Percentiles rank a stretch among this genome's conserved stretches.
These are phyloP conservation scores for Aeoliscus strigatus DNA, from an alignment of 2,797 vertebrate genomes.

Conservation along the genomic window DNA sequence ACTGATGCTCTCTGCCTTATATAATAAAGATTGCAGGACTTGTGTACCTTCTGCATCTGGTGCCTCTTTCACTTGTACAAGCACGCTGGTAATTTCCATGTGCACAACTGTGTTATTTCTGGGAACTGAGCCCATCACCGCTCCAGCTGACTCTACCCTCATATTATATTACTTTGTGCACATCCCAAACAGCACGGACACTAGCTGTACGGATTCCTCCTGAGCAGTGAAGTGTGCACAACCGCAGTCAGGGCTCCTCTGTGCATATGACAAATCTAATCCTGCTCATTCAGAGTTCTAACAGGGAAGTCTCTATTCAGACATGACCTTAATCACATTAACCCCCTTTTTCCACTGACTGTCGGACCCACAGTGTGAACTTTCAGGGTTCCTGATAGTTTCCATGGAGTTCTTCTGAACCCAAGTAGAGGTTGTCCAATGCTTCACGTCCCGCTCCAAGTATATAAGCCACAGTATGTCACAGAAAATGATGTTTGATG, in stretches of 20 bases:
- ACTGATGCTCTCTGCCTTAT: conserved; percentile 36
- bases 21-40: conserved; percentile 35
- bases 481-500: conserved; percentile 19
- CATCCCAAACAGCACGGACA: conserved; percentile 48
- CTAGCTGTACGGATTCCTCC: conserved; percentile 62
- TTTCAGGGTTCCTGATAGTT: conserved; percentile 24
- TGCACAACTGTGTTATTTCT: conserved; percentile 51
- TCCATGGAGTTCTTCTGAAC: conserved; percentile 12
- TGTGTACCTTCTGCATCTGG: conserved; percentile 27
- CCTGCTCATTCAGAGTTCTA: conserved; percentile 39
- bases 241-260: conserved; percentile 54
- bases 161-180: conserved; percentile 55
- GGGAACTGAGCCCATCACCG: conserved; percentile 57
- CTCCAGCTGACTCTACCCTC: conserved; percentile 49
- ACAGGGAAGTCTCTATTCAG: conserved; percentile 54
- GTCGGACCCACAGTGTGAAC: conserved; percentile 49
- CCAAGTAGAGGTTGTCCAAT: conserved; percentile 22
- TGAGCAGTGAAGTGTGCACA: conserved; percentile 59
- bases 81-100: conserved; percentile 44
- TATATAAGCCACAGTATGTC: conserved; percentile 26
- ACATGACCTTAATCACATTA: conserved; percentile 55
- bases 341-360: conserved; percentile 38
- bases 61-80: conserved; percentile 30
- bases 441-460: conserved; percentile 24
- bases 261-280: conserved; percentile 66